Conservation (phyloP, 2,797 vertebrate species). For the Cacajao melanocephalus region DNA sequence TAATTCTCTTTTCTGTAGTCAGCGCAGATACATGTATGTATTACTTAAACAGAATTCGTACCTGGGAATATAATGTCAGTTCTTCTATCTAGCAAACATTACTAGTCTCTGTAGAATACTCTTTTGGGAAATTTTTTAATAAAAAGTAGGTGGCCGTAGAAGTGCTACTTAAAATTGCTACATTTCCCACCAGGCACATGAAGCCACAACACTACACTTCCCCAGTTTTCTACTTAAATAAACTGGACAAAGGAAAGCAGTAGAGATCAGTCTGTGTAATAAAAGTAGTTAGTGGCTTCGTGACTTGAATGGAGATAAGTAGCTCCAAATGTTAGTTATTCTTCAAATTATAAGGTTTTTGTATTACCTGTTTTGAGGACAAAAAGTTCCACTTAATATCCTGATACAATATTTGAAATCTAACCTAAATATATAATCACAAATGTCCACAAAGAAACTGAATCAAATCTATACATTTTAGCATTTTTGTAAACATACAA, state of each 20-base stretch:
- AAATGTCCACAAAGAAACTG: background rate
- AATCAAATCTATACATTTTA: background rate
- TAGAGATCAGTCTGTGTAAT: background rate
- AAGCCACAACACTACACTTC: background rate
- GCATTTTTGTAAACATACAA: background rate
- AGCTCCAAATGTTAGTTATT: background rate
- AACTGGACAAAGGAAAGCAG: background rate
- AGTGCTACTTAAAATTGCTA: background rate
- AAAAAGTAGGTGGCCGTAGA: background rate
- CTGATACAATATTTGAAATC: background rate
- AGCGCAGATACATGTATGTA: background rate
- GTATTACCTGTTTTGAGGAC: background rate
- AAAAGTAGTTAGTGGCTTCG: background rate
- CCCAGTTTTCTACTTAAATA: background rate
- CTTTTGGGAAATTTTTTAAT: background rate
- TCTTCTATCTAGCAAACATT: background rate
- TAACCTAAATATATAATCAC: background rate
- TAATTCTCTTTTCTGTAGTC: background rate
- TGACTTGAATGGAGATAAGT: background rate
- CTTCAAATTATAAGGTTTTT: background rate
- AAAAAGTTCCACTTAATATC: background rate
- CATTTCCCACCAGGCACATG: background rate
- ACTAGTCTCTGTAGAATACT: background rate
- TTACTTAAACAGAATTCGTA: background rate
- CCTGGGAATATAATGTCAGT: background rate